Base-by-base conservation (phyloP, 2,113 vertebrate species). In the Nyctereutes procyonoides region DNA sequence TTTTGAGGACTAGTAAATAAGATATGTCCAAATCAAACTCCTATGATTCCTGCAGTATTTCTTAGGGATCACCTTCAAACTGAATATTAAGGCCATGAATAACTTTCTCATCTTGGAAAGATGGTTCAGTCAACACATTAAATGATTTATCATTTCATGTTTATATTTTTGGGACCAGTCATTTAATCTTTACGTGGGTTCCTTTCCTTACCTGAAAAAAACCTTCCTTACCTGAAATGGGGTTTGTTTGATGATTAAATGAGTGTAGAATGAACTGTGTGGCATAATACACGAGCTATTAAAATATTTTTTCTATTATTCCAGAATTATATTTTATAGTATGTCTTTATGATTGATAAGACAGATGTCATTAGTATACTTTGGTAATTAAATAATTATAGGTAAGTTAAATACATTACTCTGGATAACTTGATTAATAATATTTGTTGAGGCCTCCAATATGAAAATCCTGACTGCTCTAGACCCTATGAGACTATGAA, bases 241-340 rank as follows among this genome's bases (percentile, higher is more conserved):
- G 1, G 13, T 87, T 93, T 30, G 8, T 67, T 4, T 71, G 90
- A 56, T 90, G 73, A 92, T 65, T 74, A 86, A 86, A 55, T 71
- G 32, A 90, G 22, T 58, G n/a, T 80, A 76, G 81, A 87, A 65
- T 74, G 22, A 62, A 92, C 60, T 71, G 24, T 48, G 28, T 87
- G 38, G 80, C 20, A 58, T 81, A 93, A 85, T 26, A 3, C 8
- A 69, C 80, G 26, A 53, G 9, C 85, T 79, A 51, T 73, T 83
- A 69, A 95, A 83, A 73, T 76, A 43, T 65, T 58, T 81, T 73
- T 95, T 43, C 43, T 80, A 80, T 94, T 88, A 56, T 51, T 92
- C 55, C 13, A 16, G 53, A 92, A 82, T 82, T 87, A 38, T 80
- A 60, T 82, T 96, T 90, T 82, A 95, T 51, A 82, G 83, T 60